phyloP scores from a whole-genome alignment of 2,888 invertebrate genomes.

The Arctia plantaginis region DNA sequence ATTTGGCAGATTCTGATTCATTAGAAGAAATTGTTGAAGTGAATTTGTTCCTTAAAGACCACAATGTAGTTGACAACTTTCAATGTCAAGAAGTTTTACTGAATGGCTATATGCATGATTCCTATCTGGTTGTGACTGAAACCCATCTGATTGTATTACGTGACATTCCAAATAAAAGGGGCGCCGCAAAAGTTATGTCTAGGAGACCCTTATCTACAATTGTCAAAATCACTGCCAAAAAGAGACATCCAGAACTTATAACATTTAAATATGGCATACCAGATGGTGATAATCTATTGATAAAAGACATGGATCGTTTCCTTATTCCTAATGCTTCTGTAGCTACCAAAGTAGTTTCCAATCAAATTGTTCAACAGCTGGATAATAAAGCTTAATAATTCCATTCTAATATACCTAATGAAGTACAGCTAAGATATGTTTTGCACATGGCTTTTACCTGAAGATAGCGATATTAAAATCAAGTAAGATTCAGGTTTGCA shows the following conservation, averaged over 20 bases:
- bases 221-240: conserved; percentile 98
- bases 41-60: conserved; percentile 92
- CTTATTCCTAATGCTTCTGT: conserved; percentile 96
- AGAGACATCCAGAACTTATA: conserved; percentile 97
- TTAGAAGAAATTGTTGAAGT: conserved; percentile 92
- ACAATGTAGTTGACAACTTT: conserved; percentile 94
- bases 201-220: conserved; percentile 95
- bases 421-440: neutral
- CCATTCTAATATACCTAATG: neutral
- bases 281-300: conserved; percentile 92
- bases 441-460: neutral
- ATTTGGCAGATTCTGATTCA: conserved; percentile 87
- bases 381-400: conserved; percentile 66
- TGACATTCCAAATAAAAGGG: conserved; percentile 91
- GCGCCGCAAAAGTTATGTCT: conserved; percentile 94
- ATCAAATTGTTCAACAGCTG: conserved; percentile 90
- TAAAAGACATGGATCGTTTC: conserved; percentile 96
- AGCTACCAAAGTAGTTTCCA: conserved; percentile 95
- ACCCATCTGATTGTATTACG: conserved; percentile 95
- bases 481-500: neutral
- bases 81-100: conserved; percentile 97
- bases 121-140: conserved; percentile 94
- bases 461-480: neutral
- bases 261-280: conserved; percentile 98
- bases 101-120: conserved; percentile 95